These are phyloP conservation scores for Harmothoe impar DNA, from an alignment of 2,888 invertebrate species.

Conservation along the genomic window DNA sequence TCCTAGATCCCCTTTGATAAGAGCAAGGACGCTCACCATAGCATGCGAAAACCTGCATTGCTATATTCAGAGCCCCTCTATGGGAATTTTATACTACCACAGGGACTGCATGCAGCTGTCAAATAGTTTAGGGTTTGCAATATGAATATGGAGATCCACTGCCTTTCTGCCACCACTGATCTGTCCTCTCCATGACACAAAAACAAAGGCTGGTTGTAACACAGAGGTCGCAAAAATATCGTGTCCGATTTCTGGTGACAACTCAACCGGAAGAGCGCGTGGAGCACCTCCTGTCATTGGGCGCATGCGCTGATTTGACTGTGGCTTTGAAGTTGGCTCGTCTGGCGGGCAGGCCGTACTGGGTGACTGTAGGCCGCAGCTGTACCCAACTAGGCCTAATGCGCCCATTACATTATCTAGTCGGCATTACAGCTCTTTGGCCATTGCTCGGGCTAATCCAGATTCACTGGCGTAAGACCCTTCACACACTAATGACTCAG, in stretches of 20 bases:
- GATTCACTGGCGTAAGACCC: background rate
- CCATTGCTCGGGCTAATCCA: slow-evolving; percentile 19
- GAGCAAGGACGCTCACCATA: background rate
- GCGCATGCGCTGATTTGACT: background rate
- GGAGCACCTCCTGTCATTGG: slow-evolving; percentile 18
- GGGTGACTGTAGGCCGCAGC: background rate
- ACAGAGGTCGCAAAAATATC: background rate
- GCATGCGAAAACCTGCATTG: background rate
- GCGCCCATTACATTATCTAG: slow-evolving; percentile 13
- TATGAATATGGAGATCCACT: background rate
- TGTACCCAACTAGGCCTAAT: slow-evolving; percentile 9
- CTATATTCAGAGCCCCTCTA: background rate
- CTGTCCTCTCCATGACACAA: background rate
- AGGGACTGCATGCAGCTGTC: background rate
- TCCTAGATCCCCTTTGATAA: background rate
- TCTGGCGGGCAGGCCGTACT: background rate
- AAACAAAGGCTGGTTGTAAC: background rate
- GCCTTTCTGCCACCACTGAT: background rate
- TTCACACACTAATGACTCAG: background rate
- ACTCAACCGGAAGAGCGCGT: slow-evolving; percentile 14
- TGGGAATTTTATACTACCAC: background rate
- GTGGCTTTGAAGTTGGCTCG: slow-evolving; percentile 6
- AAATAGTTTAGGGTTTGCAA: no score
- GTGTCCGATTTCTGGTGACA: slow-evolving; percentile 2
- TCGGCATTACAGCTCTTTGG: slow-evolving; percentile 4